A percentile compares a stretch with the other conserved stretches of the same genome.
phyloP scores from a whole-genome alignment of 1,140 invertebrate species.

The Caerostris darwini region DNA sequence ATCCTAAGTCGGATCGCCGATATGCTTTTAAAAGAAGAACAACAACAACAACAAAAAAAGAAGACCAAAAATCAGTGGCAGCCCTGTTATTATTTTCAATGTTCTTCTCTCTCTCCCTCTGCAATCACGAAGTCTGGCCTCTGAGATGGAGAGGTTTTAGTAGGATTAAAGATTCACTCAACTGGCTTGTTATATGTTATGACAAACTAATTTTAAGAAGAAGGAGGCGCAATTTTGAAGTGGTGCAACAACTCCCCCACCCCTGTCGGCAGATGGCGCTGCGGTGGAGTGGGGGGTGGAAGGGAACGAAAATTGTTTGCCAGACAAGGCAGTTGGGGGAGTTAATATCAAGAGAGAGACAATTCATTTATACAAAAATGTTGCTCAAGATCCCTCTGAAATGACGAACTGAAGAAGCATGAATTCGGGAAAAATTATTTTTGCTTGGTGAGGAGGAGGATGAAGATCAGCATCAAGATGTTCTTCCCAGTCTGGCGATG shows the following conservation, averaged over 20 bases:
- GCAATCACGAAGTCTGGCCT: constrained; percentile 24
- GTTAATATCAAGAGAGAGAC: constrained; percentile 59
- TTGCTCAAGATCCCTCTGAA: constrained; percentile 13
- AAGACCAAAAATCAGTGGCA: neutral
- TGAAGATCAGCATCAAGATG: neutral
- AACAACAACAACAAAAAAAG: neutral
- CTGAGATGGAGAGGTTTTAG: constrained; percentile 22
- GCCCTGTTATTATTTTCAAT: neutral
- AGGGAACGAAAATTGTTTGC: constrained; percentile 63
- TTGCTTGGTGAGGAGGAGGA: neutral
- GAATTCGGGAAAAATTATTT: neutral
- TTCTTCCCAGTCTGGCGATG: no score
- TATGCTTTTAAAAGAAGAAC: neutral
- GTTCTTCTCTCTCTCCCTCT: neutral
- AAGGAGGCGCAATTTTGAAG: constrained; percentile 67
- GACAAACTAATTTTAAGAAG: constrained; percentile 74
- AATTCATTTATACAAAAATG: constrained; percentile 48
- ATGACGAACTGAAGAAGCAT: neutral
- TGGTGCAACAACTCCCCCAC: constrained; percentile 33
- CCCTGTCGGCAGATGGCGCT: constrained; percentile 63
- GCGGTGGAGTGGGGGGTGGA: neutral
- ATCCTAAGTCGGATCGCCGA: neutral
- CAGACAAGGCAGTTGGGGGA: neutral
- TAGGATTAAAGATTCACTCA: constrained; percentile 63
- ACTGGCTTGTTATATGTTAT: constrained; percentile 56